Conservation (phyloP, 2,888 invertebrate genomes). For the Dendrolimus pini region DNA sequence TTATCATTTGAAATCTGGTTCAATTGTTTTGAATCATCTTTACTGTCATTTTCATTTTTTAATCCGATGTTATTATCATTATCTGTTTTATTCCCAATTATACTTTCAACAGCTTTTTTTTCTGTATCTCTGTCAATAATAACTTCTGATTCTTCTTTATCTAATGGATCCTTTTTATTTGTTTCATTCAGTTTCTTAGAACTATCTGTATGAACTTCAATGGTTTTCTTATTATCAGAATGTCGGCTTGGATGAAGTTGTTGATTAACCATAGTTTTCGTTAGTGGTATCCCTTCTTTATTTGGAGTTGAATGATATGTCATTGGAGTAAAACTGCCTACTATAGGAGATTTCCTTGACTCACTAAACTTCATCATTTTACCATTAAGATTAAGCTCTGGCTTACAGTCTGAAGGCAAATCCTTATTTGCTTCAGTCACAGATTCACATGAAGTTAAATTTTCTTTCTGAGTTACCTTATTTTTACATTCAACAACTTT, state of each 20-base stretch:
- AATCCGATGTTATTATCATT: background rate
- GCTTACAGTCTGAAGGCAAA: slow-evolving; percentile 30
- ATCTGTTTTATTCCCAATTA: slow-evolving; percentile 3
- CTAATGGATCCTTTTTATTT: slow-evolving; percentile 10
- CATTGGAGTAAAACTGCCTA: slow-evolving; percentile 59
- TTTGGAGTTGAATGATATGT: slow-evolving; percentile 66
- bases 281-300: slow-evolving; percentile 63
- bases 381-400: slow-evolving; percentile 51
- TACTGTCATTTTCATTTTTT: background rate
- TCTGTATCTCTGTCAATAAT: slow-evolving; percentile 1
- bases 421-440: slow-evolving; percentile 34
- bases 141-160: background rate
- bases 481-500: slow-evolving; percentile 38
- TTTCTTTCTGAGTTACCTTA: slow-evolving; percentile 29
- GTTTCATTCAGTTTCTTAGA: slow-evolving; percentile 35
- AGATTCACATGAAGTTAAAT: slow-evolving; percentile 21
- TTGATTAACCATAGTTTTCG: slow-evolving; percentile 66
- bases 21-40: background rate
- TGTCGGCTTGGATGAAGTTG: slow-evolving; percentile 62
- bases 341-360: slow-evolving; percentile 58
- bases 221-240: slow-evolving; percentile 66
- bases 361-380: slow-evolving; percentile 61
- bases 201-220: slow-evolving; percentile 63
- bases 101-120: slow-evolving; percentile 1
- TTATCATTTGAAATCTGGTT: background rate